These are phyloP conservation scores for Panthera leo DNA, from an alignment of 2,113 vertebrate genomes.

Conservation along the genomic window DNA sequence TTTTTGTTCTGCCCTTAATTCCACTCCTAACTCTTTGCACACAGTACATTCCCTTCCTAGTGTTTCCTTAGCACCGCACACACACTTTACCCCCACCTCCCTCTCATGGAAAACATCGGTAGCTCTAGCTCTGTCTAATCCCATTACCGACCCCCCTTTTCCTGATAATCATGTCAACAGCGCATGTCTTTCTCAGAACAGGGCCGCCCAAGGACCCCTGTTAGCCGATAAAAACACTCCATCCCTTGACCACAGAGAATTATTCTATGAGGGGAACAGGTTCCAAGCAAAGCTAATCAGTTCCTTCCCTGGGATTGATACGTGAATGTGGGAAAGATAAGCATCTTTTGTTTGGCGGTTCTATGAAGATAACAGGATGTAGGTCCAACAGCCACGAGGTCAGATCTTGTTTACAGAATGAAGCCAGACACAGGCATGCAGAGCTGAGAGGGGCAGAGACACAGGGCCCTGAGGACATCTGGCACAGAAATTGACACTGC, in stretches of 20 bases:
- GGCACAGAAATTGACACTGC: background rate
- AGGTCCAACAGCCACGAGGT: background rate
- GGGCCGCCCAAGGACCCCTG: background rate
- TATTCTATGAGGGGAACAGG: too few relatives aligned
- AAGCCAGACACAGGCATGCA: background rate
- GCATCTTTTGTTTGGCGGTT: background rate
- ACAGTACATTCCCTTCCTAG: accelerated
- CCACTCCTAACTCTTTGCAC: background rate
- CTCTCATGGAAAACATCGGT: background rate
- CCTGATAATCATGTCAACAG: background rate
- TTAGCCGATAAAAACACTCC: background rate
- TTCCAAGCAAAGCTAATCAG: background rate
- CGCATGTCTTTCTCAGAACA: background rate
- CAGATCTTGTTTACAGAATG: background rate
- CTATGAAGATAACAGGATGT: background rate
- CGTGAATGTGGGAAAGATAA: background rate
- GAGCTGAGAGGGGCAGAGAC: background rate
- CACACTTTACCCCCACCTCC: background rate
- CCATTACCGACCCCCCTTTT: too few relatives aligned
- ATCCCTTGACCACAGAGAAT: background rate
- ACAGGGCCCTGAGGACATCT: background rate
- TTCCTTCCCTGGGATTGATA: background rate
- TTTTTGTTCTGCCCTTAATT: background rate
- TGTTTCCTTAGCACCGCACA: accelerated
- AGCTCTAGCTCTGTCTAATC: background rate